A percentile compares a stretch with the other conserved stretches of the same genome.
Conservation (phyloP, 1,140 invertebrate genomes). For the Fopius arisanus region DNA sequence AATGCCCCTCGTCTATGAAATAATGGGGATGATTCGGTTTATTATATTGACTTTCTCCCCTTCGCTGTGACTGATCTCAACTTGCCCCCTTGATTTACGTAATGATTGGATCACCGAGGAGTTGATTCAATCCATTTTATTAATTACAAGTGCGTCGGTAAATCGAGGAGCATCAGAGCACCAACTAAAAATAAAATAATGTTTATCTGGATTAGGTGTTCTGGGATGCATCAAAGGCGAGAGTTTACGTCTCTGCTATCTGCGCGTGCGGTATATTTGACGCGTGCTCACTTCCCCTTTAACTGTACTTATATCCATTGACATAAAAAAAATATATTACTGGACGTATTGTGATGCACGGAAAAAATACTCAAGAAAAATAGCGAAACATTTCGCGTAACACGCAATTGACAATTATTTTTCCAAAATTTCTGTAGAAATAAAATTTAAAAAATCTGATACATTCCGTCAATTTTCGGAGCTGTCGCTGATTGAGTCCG, state of each 20-base stretch:
- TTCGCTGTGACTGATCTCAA: background rate
- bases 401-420: no score
- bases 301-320: background rate
- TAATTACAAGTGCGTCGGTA: background rate
- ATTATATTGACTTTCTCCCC: background rate
- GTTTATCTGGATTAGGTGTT: slow-evolving; percentile 39
- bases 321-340: background rate
- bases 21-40: background rate
- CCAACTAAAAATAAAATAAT: slow-evolving; percentile 29
- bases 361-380: no score
- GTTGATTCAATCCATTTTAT: background rate
- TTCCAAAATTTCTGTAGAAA: no score
- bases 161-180: background rate
- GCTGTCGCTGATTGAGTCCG: no score
- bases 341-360: background rate
- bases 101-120: background rate
- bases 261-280: background rate
- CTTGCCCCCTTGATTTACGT: background rate
- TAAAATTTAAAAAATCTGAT: no score
- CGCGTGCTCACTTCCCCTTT: background rate
- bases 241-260: slow-evolving; percentile 39
- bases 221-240: slow-evolving; percentile 42
- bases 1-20: background rate
- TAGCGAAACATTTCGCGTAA: no score
- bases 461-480: no score